phyloP scores from a whole-genome alignment of 2,888 invertebrate genomes.

The Cataglyphis livida region DNA sequence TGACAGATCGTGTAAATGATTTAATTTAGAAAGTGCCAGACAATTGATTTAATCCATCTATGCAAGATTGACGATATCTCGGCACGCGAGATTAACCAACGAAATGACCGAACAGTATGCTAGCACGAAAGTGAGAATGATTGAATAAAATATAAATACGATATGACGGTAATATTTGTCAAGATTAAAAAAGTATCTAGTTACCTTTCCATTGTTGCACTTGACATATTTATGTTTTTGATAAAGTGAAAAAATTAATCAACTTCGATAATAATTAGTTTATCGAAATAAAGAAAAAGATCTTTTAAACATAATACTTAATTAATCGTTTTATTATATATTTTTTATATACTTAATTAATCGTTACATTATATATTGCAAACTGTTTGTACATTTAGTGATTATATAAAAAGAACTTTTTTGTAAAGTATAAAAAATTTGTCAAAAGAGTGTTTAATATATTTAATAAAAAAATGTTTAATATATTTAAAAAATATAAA shows the following conservation, averaged over 20 bases:
- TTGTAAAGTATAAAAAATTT: neutral
- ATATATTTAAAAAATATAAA: neutral
- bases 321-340: neutral
- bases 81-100: conserved; percentile 39
- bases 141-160: conserved; percentile 37
- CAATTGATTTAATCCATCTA: conserved; percentile 31
- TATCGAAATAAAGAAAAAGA: neutral
- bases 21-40: conserved; percentile 34
- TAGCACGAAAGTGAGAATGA: conserved; percentile 35
- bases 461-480: neutral
- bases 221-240: neutral
- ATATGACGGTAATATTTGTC: conserved; percentile 4
- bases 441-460: neutral
- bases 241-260: neutral
- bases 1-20: neutral
- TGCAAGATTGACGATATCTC: conserved; percentile 33
- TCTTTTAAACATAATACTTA: neutral
- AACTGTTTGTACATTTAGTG: neutral
- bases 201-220: neutral
- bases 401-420: neutral
- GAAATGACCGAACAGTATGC: conserved; percentile 1
- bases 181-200: neutral
- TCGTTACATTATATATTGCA: neutral
- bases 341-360: neutral
- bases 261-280: conserved; percentile 1